Base-by-base conservation (phyloP, 2,113 vertebrate genomes). In the Enhydra lutris region DNA sequence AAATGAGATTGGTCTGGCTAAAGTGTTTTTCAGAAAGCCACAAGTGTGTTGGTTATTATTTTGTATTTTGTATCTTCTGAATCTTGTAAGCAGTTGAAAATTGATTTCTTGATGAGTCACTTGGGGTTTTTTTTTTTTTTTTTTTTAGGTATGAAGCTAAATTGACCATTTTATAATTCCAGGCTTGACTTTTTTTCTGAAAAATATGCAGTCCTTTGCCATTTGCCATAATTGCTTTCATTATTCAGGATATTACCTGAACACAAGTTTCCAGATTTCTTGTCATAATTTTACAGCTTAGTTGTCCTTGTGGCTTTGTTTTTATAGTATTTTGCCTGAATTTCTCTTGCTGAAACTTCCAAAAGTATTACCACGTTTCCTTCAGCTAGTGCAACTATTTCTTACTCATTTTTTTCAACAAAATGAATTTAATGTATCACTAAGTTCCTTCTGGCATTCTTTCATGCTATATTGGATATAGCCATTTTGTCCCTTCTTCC, bases 121-220 rank as follows among this genome's bases (percentile, higher is more conserved):
- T 23, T 80, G 17, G 14, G 14, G 5, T 42, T 42, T 42, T 42
- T 42, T 42, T 79, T 42, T 42, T 71, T 4, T 87, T 79, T 89
- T 69, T 78, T 94, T 91, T 86, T 31, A 92, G 63, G 21, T 61
- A 55, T 59, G 20, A 73, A 59, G 20, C 10, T 91, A 95, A 95
- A 93, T 78, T 34, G 55, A 81, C 57, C 69, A 71, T 80, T 97
- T 94, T 88, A 73, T 69, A 61, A 98, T 87, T 94, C 21, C n/a
- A 88, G 69, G 5, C 59, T 89, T 93, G 55, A 61, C 14, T 52
- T 57, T 81, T 73, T 84, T 57, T 0, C 73, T 59, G 59, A 73
- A 93, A 93, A 97, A 79, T 45, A 39, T 15, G 24, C 31, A 81
- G 7, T 89, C 39, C 20, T 52, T 85, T 88, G 65, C 76, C 74